Percentiles rank a stretch among this genome's conserved stretches.
Conservation (phyloP, 1,140 invertebrate genomes). For the Yoshiicerus persimilis region DNA sequence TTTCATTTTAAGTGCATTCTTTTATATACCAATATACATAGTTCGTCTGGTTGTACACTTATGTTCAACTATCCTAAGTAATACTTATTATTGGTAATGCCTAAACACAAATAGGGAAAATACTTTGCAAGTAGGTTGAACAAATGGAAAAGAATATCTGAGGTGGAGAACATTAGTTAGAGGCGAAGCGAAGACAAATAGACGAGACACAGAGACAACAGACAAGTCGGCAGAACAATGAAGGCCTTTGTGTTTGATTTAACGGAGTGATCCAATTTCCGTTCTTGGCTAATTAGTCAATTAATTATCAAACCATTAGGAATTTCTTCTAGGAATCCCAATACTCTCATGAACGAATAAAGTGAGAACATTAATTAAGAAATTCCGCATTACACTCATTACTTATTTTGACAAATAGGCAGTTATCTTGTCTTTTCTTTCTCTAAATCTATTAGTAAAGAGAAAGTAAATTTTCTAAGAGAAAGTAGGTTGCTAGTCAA, state of each 20-base stretch:
- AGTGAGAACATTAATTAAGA: slow-evolving; percentile 15
- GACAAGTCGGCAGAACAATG: background rate
- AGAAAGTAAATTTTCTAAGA: background rate
- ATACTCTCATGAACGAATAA: background rate
- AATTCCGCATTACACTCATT: background rate
- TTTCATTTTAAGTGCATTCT: background rate
- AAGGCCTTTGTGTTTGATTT: background rate
- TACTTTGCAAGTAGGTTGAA: background rate
- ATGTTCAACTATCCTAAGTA: background rate
- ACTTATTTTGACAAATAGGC: background rate
- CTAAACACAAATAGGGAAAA: background rate
- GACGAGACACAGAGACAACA: background rate
- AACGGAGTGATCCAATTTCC: background rate
- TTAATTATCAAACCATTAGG: slow-evolving; percentile 12
- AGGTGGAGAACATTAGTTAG: background rate
- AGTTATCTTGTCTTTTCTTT: background rate
- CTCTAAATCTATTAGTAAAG: background rate
- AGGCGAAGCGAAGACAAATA: background rate
- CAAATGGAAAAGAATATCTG: background rate
- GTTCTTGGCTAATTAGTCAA: background rate
- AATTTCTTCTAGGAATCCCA: background rate
- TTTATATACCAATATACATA: background rate
- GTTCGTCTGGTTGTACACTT: background rate
- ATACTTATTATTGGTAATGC: background rate
- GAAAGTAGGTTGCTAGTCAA: background rate